Evolutionary conservation across 2,113 vertebrate genomes (phyloP).

Genomic region (Macrotus californicus): DNA sequence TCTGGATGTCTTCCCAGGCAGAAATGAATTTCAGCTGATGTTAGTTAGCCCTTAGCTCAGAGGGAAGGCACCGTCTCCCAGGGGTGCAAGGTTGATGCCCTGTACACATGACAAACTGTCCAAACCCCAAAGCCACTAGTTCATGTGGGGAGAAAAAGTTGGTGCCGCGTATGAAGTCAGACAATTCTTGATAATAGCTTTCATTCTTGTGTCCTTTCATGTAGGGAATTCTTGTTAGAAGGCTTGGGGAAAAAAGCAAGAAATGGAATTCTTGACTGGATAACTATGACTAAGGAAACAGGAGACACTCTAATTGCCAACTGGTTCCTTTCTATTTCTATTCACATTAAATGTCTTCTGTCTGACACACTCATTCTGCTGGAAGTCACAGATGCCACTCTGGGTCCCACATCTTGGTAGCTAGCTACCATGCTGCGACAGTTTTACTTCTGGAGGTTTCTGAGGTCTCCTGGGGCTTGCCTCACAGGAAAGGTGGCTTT

Average conservation of each 20-base stretch:
- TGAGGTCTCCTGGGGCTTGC: not conserved
- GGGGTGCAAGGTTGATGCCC: fast-evolving
- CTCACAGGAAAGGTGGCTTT: not conserved
- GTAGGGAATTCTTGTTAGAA: not conserved
- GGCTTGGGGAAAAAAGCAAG: not conserved
- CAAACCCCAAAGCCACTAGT: not conserved
- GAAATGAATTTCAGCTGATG: not conserved
- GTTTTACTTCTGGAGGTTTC: not conserved
- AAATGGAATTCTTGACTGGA: not conserved
- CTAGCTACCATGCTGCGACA: not conserved
- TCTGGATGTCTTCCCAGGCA: not conserved
- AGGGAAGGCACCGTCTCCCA: not conserved
- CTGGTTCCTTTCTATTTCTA: not conserved
- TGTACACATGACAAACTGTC: not conserved
- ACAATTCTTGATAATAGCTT: not conserved
- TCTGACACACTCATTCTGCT: not conserved
- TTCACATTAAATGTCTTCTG: not conserved
- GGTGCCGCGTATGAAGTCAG: not conserved
- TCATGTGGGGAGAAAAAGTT: not conserved
- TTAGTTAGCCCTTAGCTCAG: not conserved
- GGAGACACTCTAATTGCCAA: not conserved
- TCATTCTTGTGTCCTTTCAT: not conserved
- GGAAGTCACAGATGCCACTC: not conserved
- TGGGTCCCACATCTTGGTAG: not conserved
- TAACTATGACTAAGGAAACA: not conserved